Evolutionary conservation across 1,140 invertebrate genomes (phyloP), one percentile per base, ranked within the genome.

Genomic region (Coboldia fuscipes): DNA sequence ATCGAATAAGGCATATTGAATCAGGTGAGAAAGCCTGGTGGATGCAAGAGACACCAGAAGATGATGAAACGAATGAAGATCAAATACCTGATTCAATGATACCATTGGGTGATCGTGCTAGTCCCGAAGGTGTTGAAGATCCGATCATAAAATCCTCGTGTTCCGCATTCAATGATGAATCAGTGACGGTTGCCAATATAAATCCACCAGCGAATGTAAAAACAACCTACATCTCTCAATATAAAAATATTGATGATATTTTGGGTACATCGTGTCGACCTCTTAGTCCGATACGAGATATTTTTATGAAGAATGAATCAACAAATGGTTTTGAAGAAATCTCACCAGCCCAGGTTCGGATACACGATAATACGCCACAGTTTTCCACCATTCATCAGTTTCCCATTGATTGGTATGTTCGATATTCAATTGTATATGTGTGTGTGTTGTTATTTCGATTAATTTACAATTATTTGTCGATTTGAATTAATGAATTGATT

Each of bases 211-310:
- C 4, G 13, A 21, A 32, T 21, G 19, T 21, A 14, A 47, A 54
- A 38, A 48, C 61, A 39, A 54, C 72, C 36, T 84, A 79, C 48
- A 81, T 84, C 42, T 76, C 79, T 15, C 64, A 67, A 36, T 71
- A 77, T 46, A 77, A 71, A 9, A 79, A 85, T 50, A 84, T 86
- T 36, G 80, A 85, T 45, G 78, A 84, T 44, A 64, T 84, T 44
- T 56, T 86, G 30, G 79, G 78, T 30, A 62, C 57, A 20, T 62
- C 62, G 34, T 62, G 63, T 22, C 63, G 68, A 12, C 56, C 69
- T 37, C 63, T 69, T 44, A 70, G 67, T 46, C 68, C 68, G 16
- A 60, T 70, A 38, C 38, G 18, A 15, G 23, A 37, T 26, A 9
- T 16, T 13, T 36, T 29, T 22, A 19, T 16, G 26, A 13, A 21